Evolutionary conservation across 2,797 vertebrate species (phyloP), one percentile per base, ranked within the genome.

Genomic region (Tenualosa ilisha): DNA sequence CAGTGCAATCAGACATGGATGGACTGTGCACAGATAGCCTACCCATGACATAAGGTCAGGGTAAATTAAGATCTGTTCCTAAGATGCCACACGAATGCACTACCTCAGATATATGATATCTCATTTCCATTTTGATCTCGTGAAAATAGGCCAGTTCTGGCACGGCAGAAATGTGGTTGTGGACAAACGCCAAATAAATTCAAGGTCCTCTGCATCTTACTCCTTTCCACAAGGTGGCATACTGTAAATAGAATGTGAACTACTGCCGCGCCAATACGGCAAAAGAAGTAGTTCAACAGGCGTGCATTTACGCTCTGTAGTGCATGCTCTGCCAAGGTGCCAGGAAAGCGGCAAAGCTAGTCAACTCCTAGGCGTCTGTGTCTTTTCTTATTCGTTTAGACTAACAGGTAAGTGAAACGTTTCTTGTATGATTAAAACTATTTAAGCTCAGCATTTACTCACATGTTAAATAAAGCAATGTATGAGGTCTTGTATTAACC

Each of bases 271-370:
- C 37, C 68, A 20, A 75, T 43, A 43, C 37, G 37, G 2, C 26
- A 40, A 75, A 75, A 75, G 68, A 75, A 75, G 68, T 43, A 75
- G 68, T 75, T 75, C 37, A 75, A 75, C 68, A 75, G 40, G 68
- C 68, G 15, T 75, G 37, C 68, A 75, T 75, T 40, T 75, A 75
- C 68, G 37, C 68, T 43, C 31, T 6, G 3, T 40, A 12, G 68
- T 75, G 68, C 68, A 75, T 17, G 68, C 68, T 75, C 68, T 37
- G 43, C n/a, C 59, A 63, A 63, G 68, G 24, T 43, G 37, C 68
- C 13, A 17, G 17, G 68, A 75, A 75, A 75, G 68, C 31, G n/a
- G 59, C 7, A 8, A 24, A 37, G 37, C 68, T 43, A 75, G 68
- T 11, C 3, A 31, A 43, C 37, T 22, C 37, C 17, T 43, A 5